A percentile compares a stretch with the other conserved stretches of the same genome.
Evolutionary conservation across 2,797 vertebrate genomes (phyloP).

Genomic region (Acestrorhynchus altus): DNA sequence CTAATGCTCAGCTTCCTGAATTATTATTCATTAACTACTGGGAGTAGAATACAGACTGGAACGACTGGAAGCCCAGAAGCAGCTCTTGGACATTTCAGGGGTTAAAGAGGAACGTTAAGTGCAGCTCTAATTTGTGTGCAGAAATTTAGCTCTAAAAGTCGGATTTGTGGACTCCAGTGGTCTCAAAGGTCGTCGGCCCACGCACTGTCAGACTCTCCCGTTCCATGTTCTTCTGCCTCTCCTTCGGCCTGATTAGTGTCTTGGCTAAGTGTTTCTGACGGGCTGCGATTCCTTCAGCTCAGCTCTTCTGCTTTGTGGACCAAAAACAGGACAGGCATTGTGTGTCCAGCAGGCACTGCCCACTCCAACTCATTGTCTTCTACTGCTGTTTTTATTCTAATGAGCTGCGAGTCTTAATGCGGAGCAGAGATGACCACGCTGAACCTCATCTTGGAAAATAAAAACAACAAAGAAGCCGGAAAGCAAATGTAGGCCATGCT

Average conservation of each 20-base stretch:
- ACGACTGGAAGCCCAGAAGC: not conserved
- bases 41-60: not conserved
- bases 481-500: slow-evolving; percentile 43
- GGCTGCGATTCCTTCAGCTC: not conserved
- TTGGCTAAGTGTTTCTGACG: slow-evolving; percentile 9
- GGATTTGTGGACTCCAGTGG: slow-evolving; percentile 20
- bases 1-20: no score
- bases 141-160: not conserved
- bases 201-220: not conserved
- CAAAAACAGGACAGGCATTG: not conserved
- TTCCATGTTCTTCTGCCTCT: not conserved
- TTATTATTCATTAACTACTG: no score
- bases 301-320: not conserved
- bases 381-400: slow-evolving; percentile 35
- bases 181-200: slow-evolving; percentile 13
- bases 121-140: not conserved
- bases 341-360: slow-evolving; percentile 14
- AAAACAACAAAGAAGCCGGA: slow-evolving; percentile 11
- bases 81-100: not conserved
- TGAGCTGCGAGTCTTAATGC: slow-evolving; percentile 30
- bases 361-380: slow-evolving; percentile 20
- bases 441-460: slow-evolving; percentile 33
- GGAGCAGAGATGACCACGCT: slow-evolving; percentile 8
- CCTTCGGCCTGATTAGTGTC: slow-evolving; percentile 19
- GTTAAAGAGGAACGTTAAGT: not conserved